Base-by-base conservation (phyloP, 2,888 invertebrate species). In the Laspeyria flexula region DNA sequence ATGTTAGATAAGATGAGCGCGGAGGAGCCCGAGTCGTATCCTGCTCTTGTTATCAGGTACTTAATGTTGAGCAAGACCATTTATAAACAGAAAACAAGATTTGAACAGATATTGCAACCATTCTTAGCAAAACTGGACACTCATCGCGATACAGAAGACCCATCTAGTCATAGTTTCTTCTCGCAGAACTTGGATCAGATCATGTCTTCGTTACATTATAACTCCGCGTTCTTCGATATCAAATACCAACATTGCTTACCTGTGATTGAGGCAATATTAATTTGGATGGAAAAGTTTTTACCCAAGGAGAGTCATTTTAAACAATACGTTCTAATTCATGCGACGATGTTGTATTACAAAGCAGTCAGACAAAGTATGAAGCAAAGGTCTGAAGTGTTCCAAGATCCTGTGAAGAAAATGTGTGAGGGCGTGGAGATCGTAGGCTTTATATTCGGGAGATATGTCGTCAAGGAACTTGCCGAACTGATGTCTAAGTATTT, bases 271-370 rank as follows among this genome's bases (percentile, higher is more conserved):
- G 68, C 51, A 27, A 54, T 85, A 12, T 51, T 73, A 1, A 49
- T 44, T 23, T 79, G 79, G 62, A 59, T 79, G 62, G 71, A 73
- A 5, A 69, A 49, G 5, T 45, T 79, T 13, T 53, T 86, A 39
- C 77, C 82, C 0, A 64, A 79, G 23, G 79, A 84, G 27, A 46
- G 68, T 45, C 54, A 81, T 50, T 83, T 86, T 21, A 42, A 60
- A 0, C 57, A 42, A 16, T 83, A 81, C 48, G 72, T 71, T 0
- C 42, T 60, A 3, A 52, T 86, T 37, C 82, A 86, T 58, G 56
- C 83, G 11, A 83, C 72, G 0, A 85, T 85, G 79, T 55, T 84
- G 15, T 88, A 79, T 55, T 81, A 60, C 37, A 85, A 81, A 55
- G 61, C 85, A 1, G 63, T 87, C 5, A 71, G 76, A 29, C 72